These are phyloP conservation scores for Carlito syrichta DNA, from an alignment of 2,113 vertebrate species.

Conservation along the genomic window DNA sequence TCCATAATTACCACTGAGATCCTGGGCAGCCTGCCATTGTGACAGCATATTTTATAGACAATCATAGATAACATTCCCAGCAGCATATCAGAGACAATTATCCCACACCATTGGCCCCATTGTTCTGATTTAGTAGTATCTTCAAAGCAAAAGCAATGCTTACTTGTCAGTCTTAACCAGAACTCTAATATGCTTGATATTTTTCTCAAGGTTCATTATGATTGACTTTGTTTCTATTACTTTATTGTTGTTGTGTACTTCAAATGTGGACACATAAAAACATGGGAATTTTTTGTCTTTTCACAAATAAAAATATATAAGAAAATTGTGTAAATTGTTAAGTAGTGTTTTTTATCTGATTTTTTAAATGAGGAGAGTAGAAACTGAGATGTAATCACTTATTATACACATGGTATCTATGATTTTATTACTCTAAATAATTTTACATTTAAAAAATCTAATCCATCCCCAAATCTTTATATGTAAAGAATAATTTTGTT, in stretches of 20 bases:
- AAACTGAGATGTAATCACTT: background rate
- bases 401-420: background rate
- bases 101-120: slow-evolving; percentile 44
- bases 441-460: background rate
- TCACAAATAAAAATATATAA: background rate
- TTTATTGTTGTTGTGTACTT: slow-evolving; percentile 65
- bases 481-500: background rate
- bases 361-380: accelerated
- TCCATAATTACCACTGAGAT: slow-evolving; percentile 70
- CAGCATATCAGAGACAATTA: slow-evolving; percentile 78
- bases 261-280: slow-evolving; percentile 8
- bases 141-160: slow-evolving; percentile 68
- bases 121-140: slow-evolving; percentile 77
- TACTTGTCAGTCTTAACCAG: slow-evolving; percentile 62
- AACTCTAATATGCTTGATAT: slow-evolving; percentile 37
- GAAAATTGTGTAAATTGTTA: background rate
- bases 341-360: background rate
- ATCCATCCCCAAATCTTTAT: background rate
- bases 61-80: slow-evolving; percentile 73
- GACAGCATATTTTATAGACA: slow-evolving; percentile 78
- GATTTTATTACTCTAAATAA: background rate
- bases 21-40: slow-evolving; percentile 64
- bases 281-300: background rate
- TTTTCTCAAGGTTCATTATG: slow-evolving; percentile 59
- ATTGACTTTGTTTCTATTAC: slow-evolving; percentile 56